Evolutionary conservation across 2,888 invertebrate genomes (phyloP).

Genomic region (Brachynemurus nebulosus): DNA sequence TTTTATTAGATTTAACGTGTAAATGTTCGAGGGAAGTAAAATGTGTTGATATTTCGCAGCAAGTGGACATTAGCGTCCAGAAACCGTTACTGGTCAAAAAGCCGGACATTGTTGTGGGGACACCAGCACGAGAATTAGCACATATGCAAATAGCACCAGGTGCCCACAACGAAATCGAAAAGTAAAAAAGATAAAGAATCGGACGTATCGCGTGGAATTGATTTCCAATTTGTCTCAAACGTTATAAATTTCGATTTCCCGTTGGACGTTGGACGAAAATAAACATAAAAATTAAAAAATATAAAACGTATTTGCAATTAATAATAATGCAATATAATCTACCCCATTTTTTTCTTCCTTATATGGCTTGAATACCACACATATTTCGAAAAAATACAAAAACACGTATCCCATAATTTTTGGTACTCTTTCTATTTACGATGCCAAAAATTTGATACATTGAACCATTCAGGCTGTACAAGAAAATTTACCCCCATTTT

Average conservation of each 20-base stretch:
- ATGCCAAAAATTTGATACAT: too few relatives aligned
- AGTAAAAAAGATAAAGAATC: conserved; percentile 81
- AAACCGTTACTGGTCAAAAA: conserved; percentile 64
- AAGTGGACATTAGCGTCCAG: conserved; percentile 52
- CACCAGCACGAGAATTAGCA: conserved; percentile 67
- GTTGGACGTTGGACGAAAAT: conserved; percentile 59
- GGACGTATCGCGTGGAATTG: conserved; percentile 92
- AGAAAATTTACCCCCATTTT: too few relatives aligned
- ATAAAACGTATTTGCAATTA: too few relatives aligned
- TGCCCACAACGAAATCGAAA: conserved; percentile 35
- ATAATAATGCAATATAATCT: too few relatives aligned
- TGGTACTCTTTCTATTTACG: too few relatives aligned
- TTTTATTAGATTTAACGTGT: conserved; percentile 58
- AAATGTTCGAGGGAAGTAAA: conserved; percentile 79
- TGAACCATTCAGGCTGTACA: too few relatives aligned
- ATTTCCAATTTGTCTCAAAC: conserved; percentile 94
- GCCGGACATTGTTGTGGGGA: conserved; percentile 84
- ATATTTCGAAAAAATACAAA: too few relatives aligned
- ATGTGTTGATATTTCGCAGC: conserved; percentile 71
- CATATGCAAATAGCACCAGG: conserved; percentile 69
- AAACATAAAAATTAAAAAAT: too few relatives aligned
- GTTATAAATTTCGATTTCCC: conserved; percentile 99
- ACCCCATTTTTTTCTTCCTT: too few relatives aligned
- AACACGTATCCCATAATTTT: too few relatives aligned
- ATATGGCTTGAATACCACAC: too few relatives aligned